Conservation (phyloP, 1,140 invertebrate species). For the Hyles vespertilio region DNA sequence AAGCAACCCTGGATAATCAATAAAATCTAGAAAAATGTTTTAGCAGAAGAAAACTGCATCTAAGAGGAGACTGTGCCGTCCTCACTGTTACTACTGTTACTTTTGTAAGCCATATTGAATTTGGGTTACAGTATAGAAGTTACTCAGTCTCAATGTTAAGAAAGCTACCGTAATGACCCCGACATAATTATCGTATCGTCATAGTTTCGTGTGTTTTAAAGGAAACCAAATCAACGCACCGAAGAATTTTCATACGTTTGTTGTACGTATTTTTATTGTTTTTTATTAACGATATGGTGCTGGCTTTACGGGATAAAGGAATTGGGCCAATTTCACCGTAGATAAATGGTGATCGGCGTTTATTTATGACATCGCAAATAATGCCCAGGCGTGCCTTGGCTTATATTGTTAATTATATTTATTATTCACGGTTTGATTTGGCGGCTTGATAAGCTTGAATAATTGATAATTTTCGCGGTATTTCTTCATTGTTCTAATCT, state of each 20-base stretch:
- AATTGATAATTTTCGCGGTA: too few species aligned
- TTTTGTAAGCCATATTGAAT: too few species aligned
- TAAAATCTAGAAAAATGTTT: too few species aligned
- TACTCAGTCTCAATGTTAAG: too few species aligned
- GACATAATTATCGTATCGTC: constrained; percentile 23
- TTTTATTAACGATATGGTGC: constrained; percentile 20
- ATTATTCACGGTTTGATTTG: neutral
- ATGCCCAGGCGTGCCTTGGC: neutral
- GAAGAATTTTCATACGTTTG: constrained; percentile 30
- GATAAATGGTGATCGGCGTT: constrained; percentile 2
- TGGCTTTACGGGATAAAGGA: constrained; percentile 41
- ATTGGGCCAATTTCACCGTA: constrained; percentile 26
- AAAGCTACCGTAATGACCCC: too few species aligned
- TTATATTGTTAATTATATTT: constrained; percentile 13
- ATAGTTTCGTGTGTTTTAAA: constrained; percentile 23
- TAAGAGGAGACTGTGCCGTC: too few species aligned
- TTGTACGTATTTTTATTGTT: constrained; percentile 31
- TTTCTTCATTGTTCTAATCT: too few species aligned
- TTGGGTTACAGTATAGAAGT: too few species aligned
- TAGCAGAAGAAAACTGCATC: too few species aligned
- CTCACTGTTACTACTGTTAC: too few species aligned
- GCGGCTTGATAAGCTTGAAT: too few species aligned
- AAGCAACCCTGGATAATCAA: too few species aligned
- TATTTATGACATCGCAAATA: constrained; percentile 6
- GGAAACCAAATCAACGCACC: constrained; percentile 11